phyloP scores from a whole-genome alignment of 2,113 vertebrate species.

The Eolophus roseicapilla region DNA sequence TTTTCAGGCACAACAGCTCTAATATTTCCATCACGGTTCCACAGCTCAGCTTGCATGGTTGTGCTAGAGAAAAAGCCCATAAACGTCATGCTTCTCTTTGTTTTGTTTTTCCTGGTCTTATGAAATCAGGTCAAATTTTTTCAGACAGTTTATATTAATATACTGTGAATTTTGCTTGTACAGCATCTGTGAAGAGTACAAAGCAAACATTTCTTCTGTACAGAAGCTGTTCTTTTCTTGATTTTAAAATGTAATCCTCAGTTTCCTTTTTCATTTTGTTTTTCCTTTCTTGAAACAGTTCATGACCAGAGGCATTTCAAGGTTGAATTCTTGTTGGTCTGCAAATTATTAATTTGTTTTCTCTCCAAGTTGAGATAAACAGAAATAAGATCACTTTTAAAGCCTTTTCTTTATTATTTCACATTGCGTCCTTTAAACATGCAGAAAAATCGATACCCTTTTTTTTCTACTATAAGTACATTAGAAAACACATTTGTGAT shows the following conservation, averaged over 20 bases:
- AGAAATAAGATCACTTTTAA: not conserved
- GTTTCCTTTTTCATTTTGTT: conserved; percentile 17
- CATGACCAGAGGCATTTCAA: conserved; percentile 55
- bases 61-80: conserved; percentile 62
- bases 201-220: conserved; percentile 44
- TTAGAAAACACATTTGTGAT: not conserved
- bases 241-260: conserved; percentile 21
- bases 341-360: conserved; percentile 51
- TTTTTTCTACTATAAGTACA: not conserved
- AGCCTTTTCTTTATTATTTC: not conserved
- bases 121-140: conserved; percentile 64
- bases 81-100: conserved; percentile 71
- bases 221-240: conserved; percentile 21
- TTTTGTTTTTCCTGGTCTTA: conserved; percentile 70
- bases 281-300: conserved; percentile 20
- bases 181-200: conserved; percentile 39
- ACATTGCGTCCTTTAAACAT: not conserved
- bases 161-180: conserved; percentile 66
- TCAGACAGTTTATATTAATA: conserved; percentile 68
- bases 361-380: conserved; percentile 16
- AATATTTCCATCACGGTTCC: conserved; percentile 90
- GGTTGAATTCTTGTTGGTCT: conserved; percentile 14
- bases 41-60: conserved; percentile 68
- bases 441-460: not conserved
- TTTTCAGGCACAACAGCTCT: conserved; percentile 85